These are phyloP conservation scores for Maconellicoccus hirsutus DNA, from an alignment of 1,140 invertebrate species.

Conservation along the genomic window DNA sequence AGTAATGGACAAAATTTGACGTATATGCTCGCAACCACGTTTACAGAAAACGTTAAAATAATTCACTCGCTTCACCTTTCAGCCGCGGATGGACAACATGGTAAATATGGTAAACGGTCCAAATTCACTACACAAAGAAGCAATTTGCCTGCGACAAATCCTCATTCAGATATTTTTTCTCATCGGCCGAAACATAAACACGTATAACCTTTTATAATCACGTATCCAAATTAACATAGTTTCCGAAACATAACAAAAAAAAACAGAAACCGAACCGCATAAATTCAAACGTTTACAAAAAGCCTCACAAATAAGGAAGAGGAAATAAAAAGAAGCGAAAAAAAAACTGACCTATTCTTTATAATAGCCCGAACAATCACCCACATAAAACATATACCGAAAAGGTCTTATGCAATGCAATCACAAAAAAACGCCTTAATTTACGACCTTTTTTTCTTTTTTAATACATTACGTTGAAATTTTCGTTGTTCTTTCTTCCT, in stretches of 20 bases:
- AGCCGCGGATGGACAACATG: too few species aligned
- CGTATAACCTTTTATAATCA: not conserved
- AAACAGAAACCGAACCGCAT: not conserved
- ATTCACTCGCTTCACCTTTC: too few species aligned
- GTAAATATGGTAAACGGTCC: too few species aligned
- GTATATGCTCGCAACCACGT: too few species aligned
- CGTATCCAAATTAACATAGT: not conserved
- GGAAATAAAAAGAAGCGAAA: not conserved
- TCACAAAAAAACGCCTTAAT: not conserved
- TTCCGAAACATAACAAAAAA: not conserved
- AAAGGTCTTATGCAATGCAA: not conserved
- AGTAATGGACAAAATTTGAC: too few species aligned
- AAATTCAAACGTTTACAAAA: not conserved
- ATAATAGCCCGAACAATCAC: not conserved
- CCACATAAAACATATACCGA: not conserved
- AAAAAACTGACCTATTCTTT: conserved; percentile 9
- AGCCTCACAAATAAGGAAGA: not conserved
- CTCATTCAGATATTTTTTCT: too few species aligned
- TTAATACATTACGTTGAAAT: not conserved
- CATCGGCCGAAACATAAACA: not conserved
- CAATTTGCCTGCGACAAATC: too few species aligned
- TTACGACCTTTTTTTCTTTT: not conserved
- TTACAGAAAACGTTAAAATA: too few species aligned
- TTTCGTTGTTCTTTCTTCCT: not conserved
- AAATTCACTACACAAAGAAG: too few species aligned